Evolutionary conservation across 2,888 invertebrate species (phyloP), one percentile per base, ranked within the genome.

Genomic region (Encarsia formosa): DNA sequence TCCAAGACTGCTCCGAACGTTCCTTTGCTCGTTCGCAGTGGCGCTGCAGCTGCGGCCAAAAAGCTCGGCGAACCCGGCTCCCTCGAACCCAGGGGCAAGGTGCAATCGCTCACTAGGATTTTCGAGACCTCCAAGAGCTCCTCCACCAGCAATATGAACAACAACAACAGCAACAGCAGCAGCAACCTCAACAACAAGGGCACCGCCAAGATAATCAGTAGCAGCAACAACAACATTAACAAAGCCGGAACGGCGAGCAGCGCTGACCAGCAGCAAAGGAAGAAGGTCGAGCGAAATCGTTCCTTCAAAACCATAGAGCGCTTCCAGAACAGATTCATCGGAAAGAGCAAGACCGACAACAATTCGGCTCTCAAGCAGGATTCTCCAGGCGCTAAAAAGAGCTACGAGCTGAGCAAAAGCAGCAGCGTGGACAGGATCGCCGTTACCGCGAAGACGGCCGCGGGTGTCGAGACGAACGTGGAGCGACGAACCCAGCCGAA

Each of bases 221-320:
- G 22, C 37, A 38, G 24, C 18, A 37, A 38, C 37, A 42, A 49
- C 13, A 39, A 32, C 11, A 37, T 23, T 19, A 20, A 18, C 45
- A 35, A 18, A 2, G 9, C 24, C 5, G 15, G 3, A 18, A 8
- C 37, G 16, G 32, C 11, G 32, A 34, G 41, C 32, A 54, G 34
- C 18, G 50, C 15, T 45, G 45, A 29, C 2, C 22, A 23, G 19
- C 64, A 67, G 8, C 62, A 62, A 50, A 56, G 66, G 47, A 71
- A 70, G 49, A 73, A 73, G 54, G 71, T 73, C 20, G 73, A 71
- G 59, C 63, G 73, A 26, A 71, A 72, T 37, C 60, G 73, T 37
- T 73, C 73, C 16, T 73, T 73, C 58, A 73, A 73, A 56, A 73
- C 73, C 1, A 72, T 73, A 57, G 73, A 72, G 53, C 65, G 68